Evolutionary conservation across 2,113 vertebrate species (phyloP), one percentile per base, ranked within the genome.

Genomic region (Cettia cetti): DNA sequence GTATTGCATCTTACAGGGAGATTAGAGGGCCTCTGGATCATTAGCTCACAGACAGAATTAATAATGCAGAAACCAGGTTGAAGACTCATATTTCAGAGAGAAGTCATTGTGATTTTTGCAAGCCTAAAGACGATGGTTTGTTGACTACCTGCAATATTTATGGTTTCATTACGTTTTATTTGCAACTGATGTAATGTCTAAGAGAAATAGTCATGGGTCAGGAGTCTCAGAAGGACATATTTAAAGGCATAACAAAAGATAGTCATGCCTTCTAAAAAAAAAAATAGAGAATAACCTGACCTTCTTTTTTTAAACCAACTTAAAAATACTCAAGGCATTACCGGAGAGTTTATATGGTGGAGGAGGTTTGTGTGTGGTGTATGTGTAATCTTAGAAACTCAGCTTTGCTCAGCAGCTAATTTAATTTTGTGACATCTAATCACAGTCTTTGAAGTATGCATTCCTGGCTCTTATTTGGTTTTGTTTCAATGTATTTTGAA

Each of bases 151-250:
- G 86, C 88, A 95, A 82, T 95, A 97, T 96, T 97, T 95, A 95
- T 96, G 86, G 61, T 84, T 95, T 95, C 82, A 97, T 96, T 95
- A 94, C 65, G 37, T 95, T 86, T 95, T 94, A 90, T 97, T 95
- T 95, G 90, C 93, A 89, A 96, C 93, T 97, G 95, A 95, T 93
- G 94, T 95, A 96, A 95, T 95, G 96, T 96, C 96, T 97, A 95
- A 94, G 92, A 95, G 94, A 72, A 93, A 74, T 80, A 93, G 85
- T 81, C 90, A 89, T 1, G 21, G 92, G 89, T 94, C 90, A 94
- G 37, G 79, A 95, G 90, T 78, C 94, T 88, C 72, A 30, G 85
- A 86, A 96, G 93, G 96, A 83, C 90, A 81, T 53, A 40, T 86
- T 78, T 92, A 94, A 94, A 95, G 68, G 23, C 95, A 68, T 37